Percentiles rank a stretch among this genome's conserved stretches.
Conservation (phyloP, 2,797 vertebrate species). For the Hylomyscus alleni region DNA sequence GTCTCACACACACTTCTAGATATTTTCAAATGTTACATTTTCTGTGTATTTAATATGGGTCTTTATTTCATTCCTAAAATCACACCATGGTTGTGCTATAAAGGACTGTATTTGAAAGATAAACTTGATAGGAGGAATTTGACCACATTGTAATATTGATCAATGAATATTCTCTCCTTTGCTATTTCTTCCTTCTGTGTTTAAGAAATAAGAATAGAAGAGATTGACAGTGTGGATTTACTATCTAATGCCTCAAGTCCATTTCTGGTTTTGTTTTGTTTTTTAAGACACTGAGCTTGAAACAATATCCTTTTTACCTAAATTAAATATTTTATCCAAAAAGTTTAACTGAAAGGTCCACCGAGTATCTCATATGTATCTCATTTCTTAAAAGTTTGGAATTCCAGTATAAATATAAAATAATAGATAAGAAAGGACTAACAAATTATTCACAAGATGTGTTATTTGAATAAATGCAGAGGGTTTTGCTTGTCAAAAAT, state of each 20-base stretch:
- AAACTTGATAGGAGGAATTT: background rate
- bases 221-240: fast-evolving
- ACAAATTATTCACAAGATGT: background rate
- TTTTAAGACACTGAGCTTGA: background rate
- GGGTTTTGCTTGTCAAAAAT: background rate
- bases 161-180: background rate
- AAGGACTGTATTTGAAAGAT: slow-evolving; percentile 25
- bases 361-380: background rate
- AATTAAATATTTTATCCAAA: background rate
- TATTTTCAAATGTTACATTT: slow-evolving; percentile 45
- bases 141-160: background rate
- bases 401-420: background rate
- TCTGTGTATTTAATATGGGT: slow-evolving; percentile 34
- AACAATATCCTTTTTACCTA: background rate
- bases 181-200: background rate
- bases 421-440: background rate
- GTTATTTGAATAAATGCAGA: background rate
- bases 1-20: fast-evolving
- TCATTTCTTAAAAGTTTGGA: background rate
- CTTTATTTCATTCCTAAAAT: slow-evolving; percentile 8
- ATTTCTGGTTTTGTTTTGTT: background rate
- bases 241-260: background rate
- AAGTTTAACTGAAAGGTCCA: background rate
- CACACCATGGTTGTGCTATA: background rate
- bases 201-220: background rate